Conservation (phyloP, 2,797 vertebrate species). For the Chaunax sp. region DNA sequence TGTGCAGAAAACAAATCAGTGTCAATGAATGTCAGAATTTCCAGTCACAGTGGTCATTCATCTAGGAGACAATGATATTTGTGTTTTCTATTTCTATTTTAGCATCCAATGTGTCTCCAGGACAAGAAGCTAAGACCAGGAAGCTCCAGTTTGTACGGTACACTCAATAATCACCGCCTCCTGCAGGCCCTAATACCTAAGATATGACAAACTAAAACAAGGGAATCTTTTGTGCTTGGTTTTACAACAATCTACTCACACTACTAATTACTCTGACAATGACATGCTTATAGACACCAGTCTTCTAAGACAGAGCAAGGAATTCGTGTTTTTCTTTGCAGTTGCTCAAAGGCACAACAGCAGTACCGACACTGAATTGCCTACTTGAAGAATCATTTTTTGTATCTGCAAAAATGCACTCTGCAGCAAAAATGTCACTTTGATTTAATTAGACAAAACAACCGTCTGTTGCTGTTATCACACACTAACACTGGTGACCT, state of each 20-base stretch:
- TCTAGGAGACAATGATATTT: neutral
- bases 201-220: constrained; percentile 3
- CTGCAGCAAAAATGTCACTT: constrained; percentile 14
- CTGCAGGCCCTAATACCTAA: neutral
- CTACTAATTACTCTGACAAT: too few species aligned
- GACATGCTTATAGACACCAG: too few species aligned
- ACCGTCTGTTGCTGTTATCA: neutral
- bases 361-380: neutral
- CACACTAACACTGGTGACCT: neutral
- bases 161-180: neutral
- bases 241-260: too few species aligned
- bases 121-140: neutral
- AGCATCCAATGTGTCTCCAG: constrained; percentile 7
- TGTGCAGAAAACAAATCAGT: neutral
- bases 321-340: neutral
- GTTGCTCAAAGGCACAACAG: constrained; percentile 9
- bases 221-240: too few species aligned
- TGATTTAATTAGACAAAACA: constrained; percentile 22
- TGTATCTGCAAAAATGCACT: too few species aligned
- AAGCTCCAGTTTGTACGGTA: neutral
- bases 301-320: too few species aligned
- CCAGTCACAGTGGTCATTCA: neutral
- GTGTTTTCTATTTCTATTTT: constrained; percentile 18
- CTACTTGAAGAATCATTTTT: neutral
- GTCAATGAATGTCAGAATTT: neutral